Evolutionary conservation across 2,113 vertebrate species (phyloP).

Genomic region (Glaucidium brasilianum): DNA sequence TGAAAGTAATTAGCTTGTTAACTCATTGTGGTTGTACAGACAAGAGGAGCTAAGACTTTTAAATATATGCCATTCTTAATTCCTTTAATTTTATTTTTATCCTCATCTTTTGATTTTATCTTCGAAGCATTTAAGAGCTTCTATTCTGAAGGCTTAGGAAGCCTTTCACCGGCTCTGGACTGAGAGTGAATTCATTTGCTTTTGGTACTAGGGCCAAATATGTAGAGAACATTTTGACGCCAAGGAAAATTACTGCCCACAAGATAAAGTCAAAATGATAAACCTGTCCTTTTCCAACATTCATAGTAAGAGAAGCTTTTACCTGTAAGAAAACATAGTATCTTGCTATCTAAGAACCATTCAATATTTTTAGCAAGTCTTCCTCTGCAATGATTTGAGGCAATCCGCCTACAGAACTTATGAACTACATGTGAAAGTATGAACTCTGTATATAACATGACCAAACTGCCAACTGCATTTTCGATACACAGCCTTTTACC

Average conservation of each 20-base stretch:
- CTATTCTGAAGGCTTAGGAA: not conserved
- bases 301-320: not conserved
- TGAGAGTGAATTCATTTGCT: not conserved
- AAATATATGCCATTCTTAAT: not conserved
- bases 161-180: not conserved
- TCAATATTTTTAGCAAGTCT: not conserved
- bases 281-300: not conserved
- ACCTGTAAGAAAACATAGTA: not conserved
- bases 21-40: not conserved
- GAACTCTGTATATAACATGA: not conserved
- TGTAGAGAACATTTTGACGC: not conserved
- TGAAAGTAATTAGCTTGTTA: conserved; percentile 1
- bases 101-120: not conserved
- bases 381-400: not conserved
- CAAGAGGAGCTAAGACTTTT: not conserved
- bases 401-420: not conserved
- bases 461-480: not conserved
- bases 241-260: not conserved
- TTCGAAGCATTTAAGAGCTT: not conserved
- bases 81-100: not conserved
- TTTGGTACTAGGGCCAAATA: not conserved
- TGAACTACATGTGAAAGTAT: not conserved
- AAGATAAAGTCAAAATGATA: not conserved
- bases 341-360: not conserved
- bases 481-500: not conserved